A percentile compares a stretch with the other conserved stretches of the same genome.
These are phyloP conservation scores for Erebia aethiops DNA, from an alignment of 2,888 invertebrate genomes.

Conservation along the genomic window DNA sequence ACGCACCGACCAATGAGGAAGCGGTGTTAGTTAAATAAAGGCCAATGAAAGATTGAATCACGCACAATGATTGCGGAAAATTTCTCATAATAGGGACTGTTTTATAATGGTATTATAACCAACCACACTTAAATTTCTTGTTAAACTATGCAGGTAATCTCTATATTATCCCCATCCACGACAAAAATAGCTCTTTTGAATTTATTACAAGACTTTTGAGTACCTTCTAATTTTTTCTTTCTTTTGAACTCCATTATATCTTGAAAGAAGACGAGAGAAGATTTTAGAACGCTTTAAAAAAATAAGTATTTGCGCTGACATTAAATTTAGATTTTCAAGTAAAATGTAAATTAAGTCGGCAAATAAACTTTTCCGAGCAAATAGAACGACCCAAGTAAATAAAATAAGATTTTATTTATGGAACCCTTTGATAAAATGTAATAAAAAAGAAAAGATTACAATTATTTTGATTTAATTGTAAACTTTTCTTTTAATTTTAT, in stretches of 20 bases:
- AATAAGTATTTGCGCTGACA: conserved; percentile 6
- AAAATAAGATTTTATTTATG: conserved; percentile 10
- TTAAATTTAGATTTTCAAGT: conserved; percentile 13
- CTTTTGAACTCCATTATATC: neutral
- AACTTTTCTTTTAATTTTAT: no score
- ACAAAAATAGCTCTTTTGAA: neutral
- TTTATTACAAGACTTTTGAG: neutral
- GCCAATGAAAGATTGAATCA: neutral
- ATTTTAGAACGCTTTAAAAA: neutral
- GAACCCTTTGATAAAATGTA: conserved; percentile 13
- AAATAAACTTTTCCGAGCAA: conserved; percentile 2
- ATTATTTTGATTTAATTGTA: no score
- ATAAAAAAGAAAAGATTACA: no score
- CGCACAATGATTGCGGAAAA: neutral
- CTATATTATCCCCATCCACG: no score
- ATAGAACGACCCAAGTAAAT: neutral
- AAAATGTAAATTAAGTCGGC: conserved; percentile 20
- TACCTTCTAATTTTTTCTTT: neutral
- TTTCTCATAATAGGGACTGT: neutral
- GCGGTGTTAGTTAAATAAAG: no score
- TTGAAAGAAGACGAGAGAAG: neutral
- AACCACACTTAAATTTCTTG: neutral
- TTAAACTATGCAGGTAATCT: no score
- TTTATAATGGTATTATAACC: neutral
- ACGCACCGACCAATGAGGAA: no score